A percentile compares a stretch with the other conserved stretches of the same genome.
Evolutionary conservation across 2,113 vertebrate species (phyloP).

Genomic region (Xenotilapia flavipinnis): DNA sequence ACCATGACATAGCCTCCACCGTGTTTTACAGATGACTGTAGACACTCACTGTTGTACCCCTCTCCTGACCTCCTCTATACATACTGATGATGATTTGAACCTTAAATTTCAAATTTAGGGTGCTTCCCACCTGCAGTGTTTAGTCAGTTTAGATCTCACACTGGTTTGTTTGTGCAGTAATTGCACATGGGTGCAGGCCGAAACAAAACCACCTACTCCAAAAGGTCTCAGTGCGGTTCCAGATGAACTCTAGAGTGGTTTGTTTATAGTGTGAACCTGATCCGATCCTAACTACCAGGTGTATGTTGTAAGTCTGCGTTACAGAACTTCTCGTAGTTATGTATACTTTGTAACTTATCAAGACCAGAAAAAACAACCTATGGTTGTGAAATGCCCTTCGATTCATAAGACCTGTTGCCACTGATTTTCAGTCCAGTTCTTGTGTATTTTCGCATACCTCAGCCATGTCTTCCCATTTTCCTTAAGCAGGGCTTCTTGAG

Average conservation of each 20-base stretch:
- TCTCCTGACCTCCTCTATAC: neutral
- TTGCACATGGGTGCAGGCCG: neutral
- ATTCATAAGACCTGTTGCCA: neutral
- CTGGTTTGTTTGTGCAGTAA: neutral
- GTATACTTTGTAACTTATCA: neutral
- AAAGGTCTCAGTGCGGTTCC: neutral
- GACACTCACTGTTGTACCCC: neutral
- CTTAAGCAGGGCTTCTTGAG: neutral
- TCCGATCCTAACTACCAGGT: neutral
- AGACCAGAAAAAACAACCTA: neutral
- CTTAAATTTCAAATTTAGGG: neutral
- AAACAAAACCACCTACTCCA: neutral
- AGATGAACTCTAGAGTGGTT: neutral
- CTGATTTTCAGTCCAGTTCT: neutral
- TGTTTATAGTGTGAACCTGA: neutral
- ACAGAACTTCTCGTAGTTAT: neutral
- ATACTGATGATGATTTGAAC: neutral
- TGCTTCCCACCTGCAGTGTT: neutral
- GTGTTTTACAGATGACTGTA: neutral
- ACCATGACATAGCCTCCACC: neutral
- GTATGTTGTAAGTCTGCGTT: neutral
- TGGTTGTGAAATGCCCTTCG: neutral
- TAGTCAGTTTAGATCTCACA: neutral
- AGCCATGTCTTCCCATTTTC: neutral
- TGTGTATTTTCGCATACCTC: neutral